Base-by-base conservation (phyloP, 2,888 invertebrate genomes). In the Crepidodera aurea region DNA sequence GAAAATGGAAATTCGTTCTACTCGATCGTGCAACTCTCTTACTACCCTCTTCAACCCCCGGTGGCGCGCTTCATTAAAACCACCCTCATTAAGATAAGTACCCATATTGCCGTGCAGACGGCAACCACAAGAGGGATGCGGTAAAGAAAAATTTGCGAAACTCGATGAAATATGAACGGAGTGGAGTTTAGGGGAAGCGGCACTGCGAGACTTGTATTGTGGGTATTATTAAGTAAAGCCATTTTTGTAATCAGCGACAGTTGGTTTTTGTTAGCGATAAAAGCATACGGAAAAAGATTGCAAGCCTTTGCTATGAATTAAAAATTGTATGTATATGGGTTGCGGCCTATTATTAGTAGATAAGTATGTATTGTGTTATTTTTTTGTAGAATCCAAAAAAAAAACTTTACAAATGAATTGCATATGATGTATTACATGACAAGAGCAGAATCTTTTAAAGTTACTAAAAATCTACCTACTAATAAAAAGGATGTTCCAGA, bases 1-100 rank as follows among this genome's bases (percentile, higher is more conserved):
- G 29, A 22, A 46, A 46, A 46, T 56, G 44, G 25, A 50, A 57
- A 44, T 57, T 50, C 29, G 6, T 13, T 27, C 27, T 13, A 7
- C 48, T 50, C 13, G 27, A 50, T 39, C 57, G 34, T 39, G n/a
- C 53, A 18, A 5, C 37, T 16, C 48, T 42, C 44, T 22, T 37
- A 16, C 37, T 12, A 37, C 37, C 18, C 53, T 27, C 39, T 25
- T 27, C 15, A 22, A 15, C 22, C 48, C 42, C 48, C 19, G 60
- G 18, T 51, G 25, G 15, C 63, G 63, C 67, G 70, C 73, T 71
- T 73, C 71, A 71, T 72, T 71, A 71, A 71, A 70, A 66, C 68
- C 62, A 65, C 65, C 69, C 68, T 73, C 72, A 72, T 73, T 73
- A 71, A 68, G 70, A 71, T 69, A 66, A 73, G 69, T 70, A 67